Base-by-base conservation (phyloP, 2,797 vertebrate species). In the Brachymystax lenok region DNA sequence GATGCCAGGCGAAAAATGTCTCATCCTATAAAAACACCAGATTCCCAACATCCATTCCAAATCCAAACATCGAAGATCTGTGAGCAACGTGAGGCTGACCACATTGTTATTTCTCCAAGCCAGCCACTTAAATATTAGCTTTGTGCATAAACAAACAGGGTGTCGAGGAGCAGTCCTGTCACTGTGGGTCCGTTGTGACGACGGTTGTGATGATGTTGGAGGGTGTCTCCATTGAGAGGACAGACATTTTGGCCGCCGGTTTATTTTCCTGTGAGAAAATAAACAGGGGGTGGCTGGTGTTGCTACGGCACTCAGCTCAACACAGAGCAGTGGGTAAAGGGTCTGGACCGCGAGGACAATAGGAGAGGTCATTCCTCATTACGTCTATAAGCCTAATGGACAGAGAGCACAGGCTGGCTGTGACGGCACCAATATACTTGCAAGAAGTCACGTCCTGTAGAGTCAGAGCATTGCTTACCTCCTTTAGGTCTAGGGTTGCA, bases 181-280 rank as follows among this genome's bases (percentile, higher is more conserved):
- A 24, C 68, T 3, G 21, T n/a, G n/a, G 33, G 30, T 19, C 6
- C 17, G 67, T 4, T n/a, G 30, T 33, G 56, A 35, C 30, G 54
- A 21, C 17, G 61, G n/a, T 24, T 24, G 73, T 27, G 73, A 14
- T 33, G n/a, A 66, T 46, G n/a, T 72, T 30, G 12, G 73, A 73
- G 73, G 86, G 74, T 84, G 77, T 67, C 71, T 73, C 74, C 82
- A 83, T 77, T 83, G 83, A 54, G 81, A 79, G 81, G 77, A 74
- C 74, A 89, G 85, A 84, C 84, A 86, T 86, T 89, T 83, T 84
- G 80, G 80, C 77, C 69, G 10, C 70, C 52, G 74, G 78, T 82
- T 86, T 83, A 80, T 87, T 87, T 87, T 86, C 83, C 82, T 87
- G 84, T 86, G 88, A 88, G 86, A 88, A 87, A 84, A 86, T 81